A percentile compares a stretch with the other conserved stretches of the same genome.
Evolutionary conservation across 2,113 vertebrate genomes (phyloP).

Genomic region (Archilochus colubris): DNA sequence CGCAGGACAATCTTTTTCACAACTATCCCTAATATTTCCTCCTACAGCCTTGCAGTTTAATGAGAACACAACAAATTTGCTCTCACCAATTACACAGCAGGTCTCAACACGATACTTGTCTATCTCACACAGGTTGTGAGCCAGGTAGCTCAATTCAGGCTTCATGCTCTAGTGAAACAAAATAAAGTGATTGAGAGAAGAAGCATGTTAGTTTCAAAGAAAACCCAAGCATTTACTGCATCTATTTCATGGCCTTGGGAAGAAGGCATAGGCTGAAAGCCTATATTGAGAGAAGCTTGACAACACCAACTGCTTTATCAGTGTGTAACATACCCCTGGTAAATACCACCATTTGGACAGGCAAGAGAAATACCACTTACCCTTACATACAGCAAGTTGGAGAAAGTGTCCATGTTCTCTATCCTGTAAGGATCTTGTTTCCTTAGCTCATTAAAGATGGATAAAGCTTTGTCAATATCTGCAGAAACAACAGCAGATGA

Average conservation of each 20-base stretch:
- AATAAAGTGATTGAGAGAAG: constrained; percentile 11
- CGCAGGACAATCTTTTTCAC: neutral
- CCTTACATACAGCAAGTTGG: constrained; percentile 96
- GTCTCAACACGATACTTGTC: constrained; percentile 99
- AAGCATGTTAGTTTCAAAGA: neutral
- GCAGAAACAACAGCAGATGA: constrained; percentile 39
- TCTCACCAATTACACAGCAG: constrained; percentile 96
- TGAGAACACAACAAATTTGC: neutral
- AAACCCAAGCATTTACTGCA: neutral
- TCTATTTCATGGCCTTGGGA: neutral
- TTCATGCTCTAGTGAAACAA: constrained; percentile 89
- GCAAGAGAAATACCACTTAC: constrained; percentile 75
- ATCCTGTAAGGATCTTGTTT: constrained; percentile 97
- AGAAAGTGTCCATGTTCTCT: constrained; percentile 99
- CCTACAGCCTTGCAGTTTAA: neutral
- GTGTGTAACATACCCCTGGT: neutral
- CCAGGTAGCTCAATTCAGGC: constrained; percentile 95
- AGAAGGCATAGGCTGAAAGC: neutral
- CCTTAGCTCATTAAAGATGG: constrained; percentile 94
- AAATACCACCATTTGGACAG: neutral
- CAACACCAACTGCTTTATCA: neutral
- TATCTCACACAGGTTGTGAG: constrained; percentile 97
- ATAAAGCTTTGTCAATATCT: constrained; percentile 98
- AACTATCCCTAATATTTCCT: neutral
- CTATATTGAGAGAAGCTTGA: neutral